Base-by-base conservation (phyloP, 2,888 invertebrate genomes). In the Hipparchia semele region DNA sequence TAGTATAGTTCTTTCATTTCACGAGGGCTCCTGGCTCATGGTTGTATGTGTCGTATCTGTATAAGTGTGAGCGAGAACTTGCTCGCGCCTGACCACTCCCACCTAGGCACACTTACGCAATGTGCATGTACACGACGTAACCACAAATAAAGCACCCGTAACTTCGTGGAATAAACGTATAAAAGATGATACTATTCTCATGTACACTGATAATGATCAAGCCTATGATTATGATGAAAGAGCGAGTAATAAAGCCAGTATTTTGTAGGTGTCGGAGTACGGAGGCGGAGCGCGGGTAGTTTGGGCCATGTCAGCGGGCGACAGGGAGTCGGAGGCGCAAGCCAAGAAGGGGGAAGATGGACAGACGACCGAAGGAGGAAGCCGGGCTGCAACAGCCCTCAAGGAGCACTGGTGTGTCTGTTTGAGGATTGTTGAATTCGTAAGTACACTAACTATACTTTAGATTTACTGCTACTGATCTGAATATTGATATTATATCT, bases 271-370 rank as follows among this genome's bases (percentile, higher is more conserved):
- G 77, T 87, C 92, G 54, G 92, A 94, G 85, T 92, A 87, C 90
- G 92, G 92, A 75, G 90, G 90, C 80, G 95, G 93, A 87, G 95
- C 90, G 88, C 88, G 92, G 75, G 92, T 94, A 82, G 89, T 91
- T 72, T 93, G 94, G 94, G 88, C 94, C 86, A 96, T 96, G 96
- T 95, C 96, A 78, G 95, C 95, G 79, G 96, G 96, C 68, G 95
- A 95, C 84, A 82, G 94, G 85, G 94, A 95, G 81, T 91, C 94
- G 73, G 94, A 94, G 85, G 94, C 95, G 76, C 94, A 94, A 79
- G 91, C 91, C 83, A 90, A 92, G 83, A 95, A 94, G 85, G 94
- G 94, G 54, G 91, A 91, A 75, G 91, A 93, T 71, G 87, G 88
- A 13, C 83, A 87, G 58, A 81, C 87, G 64, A 87, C 83, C 65